Percentiles rank a stretch among this genome's conserved stretches.
phyloP scores from a whole-genome alignment of 2,797 vertebrate species.

The Dendrocincla tyrannina region DNA sequence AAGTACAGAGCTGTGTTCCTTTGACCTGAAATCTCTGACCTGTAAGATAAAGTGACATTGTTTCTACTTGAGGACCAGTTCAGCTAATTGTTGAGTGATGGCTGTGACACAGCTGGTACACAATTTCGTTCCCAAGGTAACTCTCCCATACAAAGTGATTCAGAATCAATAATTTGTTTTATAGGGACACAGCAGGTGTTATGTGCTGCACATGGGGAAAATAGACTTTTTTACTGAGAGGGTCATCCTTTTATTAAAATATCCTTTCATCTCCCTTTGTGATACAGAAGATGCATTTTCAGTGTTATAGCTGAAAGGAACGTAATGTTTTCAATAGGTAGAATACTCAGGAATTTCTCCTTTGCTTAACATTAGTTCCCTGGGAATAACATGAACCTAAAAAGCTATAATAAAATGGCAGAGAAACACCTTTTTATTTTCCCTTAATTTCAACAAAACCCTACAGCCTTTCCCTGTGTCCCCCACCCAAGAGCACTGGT shows the following conservation, averaged over 20 bases:
- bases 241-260: constrained; percentile 35
- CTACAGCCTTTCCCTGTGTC: not conserved
- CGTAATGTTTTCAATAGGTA: not conserved
- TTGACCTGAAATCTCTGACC: constrained; percentile 6
- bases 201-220: not conserved
- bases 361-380: not conserved
- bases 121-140: constrained; percentile 44
- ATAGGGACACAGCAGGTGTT: not conserved
- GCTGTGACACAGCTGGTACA: constrained; percentile 2
- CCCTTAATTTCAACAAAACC: not conserved
- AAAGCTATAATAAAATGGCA: not conserved
- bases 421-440: not conserved
- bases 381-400: not conserved
- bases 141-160: not conserved
- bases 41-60: constrained; percentile 11
- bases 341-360: not conserved
- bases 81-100: constrained; percentile 37
- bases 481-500: not conserved
- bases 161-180: constrained; percentile 1
- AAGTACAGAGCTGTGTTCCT: not conserved
- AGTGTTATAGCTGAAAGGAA: not conserved
- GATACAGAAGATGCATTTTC: not conserved
- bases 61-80: constrained; percentile 3
- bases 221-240: not conserved
- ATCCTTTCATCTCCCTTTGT: not conserved